Base-by-base conservation (phyloP, 2,797 vertebrate genomes). In the Gymnothorax reevesii region DNA sequence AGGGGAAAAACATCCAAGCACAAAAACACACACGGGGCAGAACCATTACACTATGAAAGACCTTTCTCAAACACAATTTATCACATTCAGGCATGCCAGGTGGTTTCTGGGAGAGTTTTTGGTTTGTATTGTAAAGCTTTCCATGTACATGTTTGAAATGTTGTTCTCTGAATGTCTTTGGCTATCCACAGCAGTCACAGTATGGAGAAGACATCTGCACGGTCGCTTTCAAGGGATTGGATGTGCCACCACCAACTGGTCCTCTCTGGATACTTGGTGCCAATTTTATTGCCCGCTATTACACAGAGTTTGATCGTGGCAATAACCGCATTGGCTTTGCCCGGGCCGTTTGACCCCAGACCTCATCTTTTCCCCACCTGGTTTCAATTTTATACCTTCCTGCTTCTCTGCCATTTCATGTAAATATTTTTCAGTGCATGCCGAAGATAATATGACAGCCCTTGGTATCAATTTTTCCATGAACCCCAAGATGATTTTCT, bases 251-350 rank as follows among this genome's bases (percentile, higher is more conserved):
- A 0, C 98, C 98, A 0, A 91, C 95, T 0, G 98, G 98, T 3
- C 98, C 98, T 7, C 86, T 98, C 83, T 99, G 98, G 98, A 96
- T 98, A 90, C 93, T 99, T 88, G 98, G 98, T 0, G 98, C 98
- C 92, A 98, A 94, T 91, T 99, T 99, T 92, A 99, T 99, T 20
- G 96, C 97, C 4, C 96, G 97, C 89, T 99, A 98, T 93, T 99
- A 99, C 94, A 98, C 97, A 0, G 96, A 98, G 91, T 99, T 99
- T 73, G 98, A 99, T 91, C 96, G 98, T 1, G 94, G 86, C 83
- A 97, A 97, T 92, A 97, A 98, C 90, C 96, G 97, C 57, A 98
- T 99, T 83, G 98, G 98, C 66, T 99, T 99, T 83, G 98, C 98
- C 85, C 91, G 93, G 0, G 97, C 98, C n/a, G 95, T 97, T 90